These are phyloP conservation scores for Microcebus jonahi DNA, from an alignment of 2,113 vertebrate species.

Conservation along the genomic window DNA sequence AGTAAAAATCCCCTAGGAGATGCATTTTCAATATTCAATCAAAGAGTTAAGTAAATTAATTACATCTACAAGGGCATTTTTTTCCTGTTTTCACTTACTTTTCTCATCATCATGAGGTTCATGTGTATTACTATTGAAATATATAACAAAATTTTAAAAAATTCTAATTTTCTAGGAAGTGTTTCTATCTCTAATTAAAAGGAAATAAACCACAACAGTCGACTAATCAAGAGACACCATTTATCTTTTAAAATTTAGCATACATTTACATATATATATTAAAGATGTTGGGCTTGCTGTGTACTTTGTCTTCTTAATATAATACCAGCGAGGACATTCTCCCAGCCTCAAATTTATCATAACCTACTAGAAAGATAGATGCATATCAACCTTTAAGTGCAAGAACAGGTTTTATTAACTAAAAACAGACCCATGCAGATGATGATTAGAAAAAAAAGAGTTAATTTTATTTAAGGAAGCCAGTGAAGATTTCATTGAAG, in stretches of 20 bases:
- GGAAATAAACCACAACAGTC: background rate
- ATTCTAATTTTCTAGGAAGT: conserved; percentile 9
- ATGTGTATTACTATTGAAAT: conserved; percentile 10
- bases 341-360: background rate
- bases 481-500: background rate
- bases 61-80: background rate
- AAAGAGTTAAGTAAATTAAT: conserved; percentile 55
- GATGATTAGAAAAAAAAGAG: background rate
- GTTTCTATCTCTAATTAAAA: background rate
- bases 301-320: background rate
- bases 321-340: background rate
- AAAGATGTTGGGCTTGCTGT: background rate
- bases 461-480: background rate
- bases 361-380: background rate
- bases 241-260: background rate
- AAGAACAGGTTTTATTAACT: background rate
- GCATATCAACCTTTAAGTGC: background rate
- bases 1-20: background rate
- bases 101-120: background rate
- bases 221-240: conserved; percentile 7
- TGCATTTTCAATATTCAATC: conserved; percentile 20
- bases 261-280: background rate
- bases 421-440: background rate
- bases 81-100: background rate
- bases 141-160: background rate